Evolutionary conservation across 2,888 invertebrate species (phyloP), one percentile per base, ranked within the genome.

Genomic region (Caenorhabditis virilis): DNA sequence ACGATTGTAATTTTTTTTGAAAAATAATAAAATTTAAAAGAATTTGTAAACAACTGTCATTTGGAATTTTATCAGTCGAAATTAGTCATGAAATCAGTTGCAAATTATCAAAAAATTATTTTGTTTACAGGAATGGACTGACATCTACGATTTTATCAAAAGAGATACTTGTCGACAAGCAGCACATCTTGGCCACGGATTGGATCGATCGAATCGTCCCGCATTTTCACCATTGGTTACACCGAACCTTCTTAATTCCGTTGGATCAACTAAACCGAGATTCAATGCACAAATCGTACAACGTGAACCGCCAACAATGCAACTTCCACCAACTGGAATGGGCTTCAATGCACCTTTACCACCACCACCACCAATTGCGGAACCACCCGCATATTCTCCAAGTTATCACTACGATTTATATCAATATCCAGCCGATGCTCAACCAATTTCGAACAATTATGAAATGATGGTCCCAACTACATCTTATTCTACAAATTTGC

Each of bases 101-200:
- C n/a, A n/a, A n/a, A n/a, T n/a, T n/a, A n/a, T n/a, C n/a, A n/a
- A n/a, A n/a, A n/a, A n/a, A 36, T 36, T 36, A 16, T 4, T 15
- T 15, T 4, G 13, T 30, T 54, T 57, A 13, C 54, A 63, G 63
- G 57, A 42, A 13, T 63, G 63, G 63, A 47, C 57, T 20, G 63
- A 63, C 39, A 58, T 63, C 27, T 53, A 47, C 36, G 63, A 63
- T 15, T 53, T 63, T 16, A 63, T 63, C 25, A 39, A 63, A 46
- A 23, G 58, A 9, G 63, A 63, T 41, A 48, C 62, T 33, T 35
- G 35, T 35, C 30, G 16, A 15, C n/a, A n/a, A n/a, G n/a, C n/a
- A n/a, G 25, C 47, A 2, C 9, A 16, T 7, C 7, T 36, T 36
- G 43, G 43, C 16, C 11, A 23, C 27, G 43, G 25, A 45, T 15